Percentiles rank a stretch among this genome's conserved stretches.
Evolutionary conservation across 2,888 invertebrate species (phyloP).

Genomic region (Drosophila picticornis): DNA sequence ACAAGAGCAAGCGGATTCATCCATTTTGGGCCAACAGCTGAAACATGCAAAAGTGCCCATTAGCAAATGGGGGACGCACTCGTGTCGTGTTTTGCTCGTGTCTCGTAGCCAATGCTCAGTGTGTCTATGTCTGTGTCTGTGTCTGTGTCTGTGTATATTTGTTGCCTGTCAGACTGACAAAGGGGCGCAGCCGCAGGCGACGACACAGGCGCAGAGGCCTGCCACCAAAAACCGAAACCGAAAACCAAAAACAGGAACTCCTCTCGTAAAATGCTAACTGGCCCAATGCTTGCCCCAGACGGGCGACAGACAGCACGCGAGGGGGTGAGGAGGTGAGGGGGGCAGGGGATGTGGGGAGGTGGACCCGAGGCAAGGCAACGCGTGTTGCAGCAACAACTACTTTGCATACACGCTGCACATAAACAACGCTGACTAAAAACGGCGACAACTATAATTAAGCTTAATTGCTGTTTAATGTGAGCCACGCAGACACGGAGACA

Average conservation of each 20-base stretch:
- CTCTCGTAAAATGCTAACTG: conserved; percentile 66
- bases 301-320: conserved; percentile 3
- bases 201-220: conserved; percentile 26
- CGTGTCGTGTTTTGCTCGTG: conserved; percentile 65
- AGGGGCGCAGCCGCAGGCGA: conserved; percentile 53
- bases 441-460: conserved; percentile 81
- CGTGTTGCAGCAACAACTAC: conserved; percentile 63
- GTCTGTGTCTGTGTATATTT: conserved; percentile 27
- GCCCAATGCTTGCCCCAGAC: conserved; percentile 47
- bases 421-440: conserved; percentile 77
- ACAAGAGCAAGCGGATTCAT: conserved; percentile 63
- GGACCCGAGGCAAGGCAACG: conserved; percentile 23
- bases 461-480: conserved; percentile 80
- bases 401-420: conserved; percentile 75
- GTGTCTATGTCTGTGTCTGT: conserved; percentile 12
- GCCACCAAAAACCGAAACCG: conserved; percentile 30
- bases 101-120: conserved; percentile 48
- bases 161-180: conserved; percentile 54
- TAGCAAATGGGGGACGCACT: conserved; percentile 67
- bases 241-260: conserved; percentile 68
- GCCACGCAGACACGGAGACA: conserved; percentile 35
- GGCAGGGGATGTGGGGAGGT: conserved; percentile 6
- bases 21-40: conserved; percentile 65
- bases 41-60: conserved; percentile 73
- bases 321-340: not conserved